Percentiles rank a stretch among this genome's conserved stretches.
phyloP scores from a whole-genome alignment of 1,140 invertebrate genomes.

The Heliconius nattereri region DNA sequence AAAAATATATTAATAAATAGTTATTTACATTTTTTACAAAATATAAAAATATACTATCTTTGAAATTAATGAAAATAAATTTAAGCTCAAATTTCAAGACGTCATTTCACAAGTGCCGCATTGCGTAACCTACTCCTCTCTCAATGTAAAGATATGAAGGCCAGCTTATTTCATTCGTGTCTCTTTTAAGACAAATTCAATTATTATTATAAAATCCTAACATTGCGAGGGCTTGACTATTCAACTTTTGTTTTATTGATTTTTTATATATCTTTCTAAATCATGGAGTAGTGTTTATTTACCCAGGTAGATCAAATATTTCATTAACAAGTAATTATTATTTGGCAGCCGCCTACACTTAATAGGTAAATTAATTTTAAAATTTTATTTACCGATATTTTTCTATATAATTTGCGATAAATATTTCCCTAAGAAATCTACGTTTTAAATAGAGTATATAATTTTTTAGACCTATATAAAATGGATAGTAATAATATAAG shows the following conservation, averaged over 20 bases:
- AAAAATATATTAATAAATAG: no score
- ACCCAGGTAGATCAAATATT: no score
- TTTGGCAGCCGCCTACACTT: no score
- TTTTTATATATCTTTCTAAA: no score
- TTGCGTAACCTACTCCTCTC: slow-evolving; percentile 52
- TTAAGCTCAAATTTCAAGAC: neutral
- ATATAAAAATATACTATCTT: neutral
- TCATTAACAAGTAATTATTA: no score
- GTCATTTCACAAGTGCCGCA: slow-evolving; percentile 51
- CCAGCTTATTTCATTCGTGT: slow-evolving; percentile 29
- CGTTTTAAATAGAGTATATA: no score
- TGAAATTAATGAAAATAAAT: neutral
- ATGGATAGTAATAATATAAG: neutral
- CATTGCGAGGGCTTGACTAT: neutral
- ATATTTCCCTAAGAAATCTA: no score
- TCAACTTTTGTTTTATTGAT: no score
- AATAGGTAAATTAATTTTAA: no score
- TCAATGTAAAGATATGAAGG: slow-evolving; percentile 56
- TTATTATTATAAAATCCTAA: slow-evolving; percentile 3
- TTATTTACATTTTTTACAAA: neutral
- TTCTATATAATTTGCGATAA: no score
- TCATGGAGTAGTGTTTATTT: no score
- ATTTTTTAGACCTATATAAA: neutral
- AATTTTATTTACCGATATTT: no score
- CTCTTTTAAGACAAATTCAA: slow-evolving; percentile 1